Base-by-base conservation (phyloP, 2,888 invertebrate species). In the Belgica antarctica region DNA sequence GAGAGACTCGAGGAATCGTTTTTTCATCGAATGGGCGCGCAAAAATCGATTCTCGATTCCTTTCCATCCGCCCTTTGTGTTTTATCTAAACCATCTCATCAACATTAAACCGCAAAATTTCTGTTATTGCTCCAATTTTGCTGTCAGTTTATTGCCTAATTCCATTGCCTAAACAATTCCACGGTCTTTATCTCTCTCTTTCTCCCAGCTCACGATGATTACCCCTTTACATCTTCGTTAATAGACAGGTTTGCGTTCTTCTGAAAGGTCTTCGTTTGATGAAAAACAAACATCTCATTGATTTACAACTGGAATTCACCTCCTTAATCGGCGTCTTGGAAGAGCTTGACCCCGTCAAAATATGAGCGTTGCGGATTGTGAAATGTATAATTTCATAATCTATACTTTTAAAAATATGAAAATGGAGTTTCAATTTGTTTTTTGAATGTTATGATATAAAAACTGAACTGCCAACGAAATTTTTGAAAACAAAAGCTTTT, bases 81-180 rank as follows among this genome's bases (percentile, higher is more conserved):
- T 59, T 59, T 17, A 52, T 52, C 17, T n/a, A 46, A n/a, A 52
- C 19, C 3, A 52, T 52, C 52, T 52, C 52, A 52, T 52, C 52
- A 17, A 4, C 8, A 61, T 61, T n/a, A 5, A 25, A 5, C 27
- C n/a, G 61, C 12, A 4, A 34, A 57, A 25, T 61, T 61, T 61
- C 25, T 61, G 17, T 57, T n/a, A 28, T 34, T 62, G 24, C 24
- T 61, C 61, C 28, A 61, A 25, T 61, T 57, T 57, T 17, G n/a
- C 4, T 61, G 61, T 61, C 61, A n/a, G n/a, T n/a, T n/a, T n/a
- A n/a, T n/a, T n/a, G n/a, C n/a, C n/a, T n/a, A n/a, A n/a, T n/a
- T n/a, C n/a, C n/a, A n/a, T n/a, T n/a, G n/a, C n/a, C n/a, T n/a
- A n/a, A n/a, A n/a, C n/a, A 57, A 24, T 57, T 22, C 19, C 24